Percentiles rank a stretch among this genome's conserved stretches.
Evolutionary conservation across 2,797 vertebrate species (phyloP).

Genomic region (Neopelma chrysocephalum): DNA sequence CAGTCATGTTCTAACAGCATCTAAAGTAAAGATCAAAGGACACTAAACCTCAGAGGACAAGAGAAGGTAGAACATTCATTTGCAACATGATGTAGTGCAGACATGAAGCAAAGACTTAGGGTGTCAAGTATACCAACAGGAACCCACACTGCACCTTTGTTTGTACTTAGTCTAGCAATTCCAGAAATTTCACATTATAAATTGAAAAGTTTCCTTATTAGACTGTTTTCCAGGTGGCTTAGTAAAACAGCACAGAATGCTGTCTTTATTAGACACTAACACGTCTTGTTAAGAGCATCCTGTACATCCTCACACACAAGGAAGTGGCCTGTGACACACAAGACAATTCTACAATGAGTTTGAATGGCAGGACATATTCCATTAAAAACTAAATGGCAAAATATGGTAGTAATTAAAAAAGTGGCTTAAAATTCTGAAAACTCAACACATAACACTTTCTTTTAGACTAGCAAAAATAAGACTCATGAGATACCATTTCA

Average conservation of each 20-base stretch:
- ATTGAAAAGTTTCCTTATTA: background rate
- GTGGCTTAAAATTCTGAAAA: slow-evolving; percentile 1
- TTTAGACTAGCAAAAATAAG: slow-evolving; percentile 14
- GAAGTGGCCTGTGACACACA: background rate
- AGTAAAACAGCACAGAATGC: background rate
- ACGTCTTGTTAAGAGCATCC: background rate
- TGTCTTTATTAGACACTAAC: background rate
- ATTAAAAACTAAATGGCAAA: background rate
- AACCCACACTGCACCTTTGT: background rate
- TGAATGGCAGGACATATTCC: background rate
- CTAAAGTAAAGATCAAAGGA: background rate
- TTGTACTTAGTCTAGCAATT: background rate
- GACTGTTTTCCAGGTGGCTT: background rate
- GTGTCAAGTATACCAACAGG: background rate
- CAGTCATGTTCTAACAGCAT: background rate
- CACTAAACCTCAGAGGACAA: background rate
- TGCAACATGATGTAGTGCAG: background rate
- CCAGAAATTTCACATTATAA: background rate
- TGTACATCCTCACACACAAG: background rate
- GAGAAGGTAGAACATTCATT: background rate
- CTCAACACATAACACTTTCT: slow-evolving; percentile 5
- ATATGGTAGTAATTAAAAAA: background rate
- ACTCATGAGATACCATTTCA: slow-evolving; percentile 18
- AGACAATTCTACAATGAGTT: background rate
- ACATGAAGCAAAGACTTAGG: background rate